Percentiles rank a stretch among this genome's conserved stretches.
Evolutionary conservation across 2,797 vertebrate species (phyloP).

Genomic region (Sebastiscus albofasciatus): DNA sequence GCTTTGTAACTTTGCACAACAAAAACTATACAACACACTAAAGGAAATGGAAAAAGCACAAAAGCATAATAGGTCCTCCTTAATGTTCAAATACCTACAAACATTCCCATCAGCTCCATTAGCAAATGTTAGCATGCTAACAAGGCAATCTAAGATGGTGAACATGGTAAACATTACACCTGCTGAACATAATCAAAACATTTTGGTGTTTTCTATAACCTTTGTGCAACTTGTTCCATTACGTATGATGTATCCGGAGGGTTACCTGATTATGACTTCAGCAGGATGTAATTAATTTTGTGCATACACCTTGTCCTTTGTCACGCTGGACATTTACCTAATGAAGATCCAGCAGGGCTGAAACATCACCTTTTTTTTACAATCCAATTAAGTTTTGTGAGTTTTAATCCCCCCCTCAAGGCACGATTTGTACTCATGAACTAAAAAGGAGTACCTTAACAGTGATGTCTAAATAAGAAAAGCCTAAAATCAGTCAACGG

Average conservation of each 20-base stretch:
- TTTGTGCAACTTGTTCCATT: neutral
- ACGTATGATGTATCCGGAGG: neutral
- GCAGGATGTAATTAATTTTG: neutral
- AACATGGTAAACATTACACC: too few species aligned
- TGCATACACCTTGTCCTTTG: neutral
- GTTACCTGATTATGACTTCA: neutral
- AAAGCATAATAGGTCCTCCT: too few species aligned
- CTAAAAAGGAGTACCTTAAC: neutral
- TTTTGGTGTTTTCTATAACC: neutral
- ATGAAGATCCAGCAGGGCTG: neutral
- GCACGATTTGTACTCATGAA: neutral
- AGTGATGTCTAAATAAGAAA: neutral
- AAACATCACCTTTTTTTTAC: neutral
- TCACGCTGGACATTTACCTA: neutral
- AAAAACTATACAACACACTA: too few species aligned
- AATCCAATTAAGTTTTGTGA: neutral
- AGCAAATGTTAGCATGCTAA: neutral
- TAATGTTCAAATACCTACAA: neutral
- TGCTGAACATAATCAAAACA: too few species aligned
- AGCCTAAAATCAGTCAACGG: neutral
- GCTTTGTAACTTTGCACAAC: too few species aligned
- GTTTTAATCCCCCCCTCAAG: neutral
- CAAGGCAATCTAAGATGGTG: too few species aligned
- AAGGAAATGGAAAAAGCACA: too few species aligned
- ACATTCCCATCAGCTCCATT: too few species aligned